Percentiles rank a stretch among this genome's conserved stretches.
These are phyloP conservation scores for Chrysolina haemoptera DNA, from an alignment of 2,888 invertebrate species.

Conservation along the genomic window DNA sequence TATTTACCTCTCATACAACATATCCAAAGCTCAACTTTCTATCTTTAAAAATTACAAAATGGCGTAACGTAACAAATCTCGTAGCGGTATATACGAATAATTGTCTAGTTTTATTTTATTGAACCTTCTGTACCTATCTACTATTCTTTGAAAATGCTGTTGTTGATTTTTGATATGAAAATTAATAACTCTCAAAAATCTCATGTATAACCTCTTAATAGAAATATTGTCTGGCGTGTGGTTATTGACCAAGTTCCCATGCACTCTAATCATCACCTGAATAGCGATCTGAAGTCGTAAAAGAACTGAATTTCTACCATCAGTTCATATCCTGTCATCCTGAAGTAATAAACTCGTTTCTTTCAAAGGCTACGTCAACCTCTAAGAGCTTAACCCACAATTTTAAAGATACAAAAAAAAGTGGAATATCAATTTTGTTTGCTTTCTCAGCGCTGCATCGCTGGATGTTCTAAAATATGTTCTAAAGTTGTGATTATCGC, in stretches of 20 bases:
- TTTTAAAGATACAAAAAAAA: slow-evolving; percentile 15
- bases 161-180: too few relatives aligned
- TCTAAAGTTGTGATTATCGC: slow-evolving; percentile 17
- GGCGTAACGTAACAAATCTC: too few relatives aligned
- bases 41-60: too few relatives aligned
- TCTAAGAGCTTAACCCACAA: not conserved
- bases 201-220: not conserved
- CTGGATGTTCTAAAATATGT: slow-evolving; percentile 15
- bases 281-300: not conserved
- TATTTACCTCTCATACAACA: too few relatives aligned
- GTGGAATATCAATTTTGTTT: slow-evolving; percentile 11
- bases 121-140: too few relatives aligned
- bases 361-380: slow-evolving; percentile 1
- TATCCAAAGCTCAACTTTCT: too few relatives aligned
- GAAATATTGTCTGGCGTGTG: not conserved
- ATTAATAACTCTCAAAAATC: too few relatives aligned
- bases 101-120: too few relatives aligned
- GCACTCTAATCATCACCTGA: not conserved
- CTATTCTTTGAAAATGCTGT: too few relatives aligned
- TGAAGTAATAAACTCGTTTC: not conserved
- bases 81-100: too few relatives aligned
- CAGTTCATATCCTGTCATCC: not conserved
- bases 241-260: not conserved
- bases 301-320: not conserved
- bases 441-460: slow-evolving; percentile 16